Conservation (phyloP, 2,797 vertebrate species). For the Anabas testudineus region DNA sequence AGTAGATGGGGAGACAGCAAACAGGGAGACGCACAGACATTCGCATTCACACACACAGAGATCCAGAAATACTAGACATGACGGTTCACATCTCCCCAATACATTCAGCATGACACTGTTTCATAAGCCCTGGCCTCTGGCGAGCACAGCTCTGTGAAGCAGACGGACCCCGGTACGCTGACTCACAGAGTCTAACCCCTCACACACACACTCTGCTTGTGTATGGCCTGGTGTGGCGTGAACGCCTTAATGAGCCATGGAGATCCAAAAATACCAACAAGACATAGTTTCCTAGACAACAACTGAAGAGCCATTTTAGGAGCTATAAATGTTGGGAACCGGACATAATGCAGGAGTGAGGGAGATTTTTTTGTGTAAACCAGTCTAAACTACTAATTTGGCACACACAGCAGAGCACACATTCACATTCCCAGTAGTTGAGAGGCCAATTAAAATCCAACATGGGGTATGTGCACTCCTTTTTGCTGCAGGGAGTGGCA, state of each 20-base stretch:
- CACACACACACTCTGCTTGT: constrained; percentile 21
- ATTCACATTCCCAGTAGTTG: constrained; percentile 7
- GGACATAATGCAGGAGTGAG: neutral
- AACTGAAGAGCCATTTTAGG: constrained; percentile 26
- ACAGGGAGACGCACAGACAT: constrained; percentile 6
- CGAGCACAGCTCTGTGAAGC: constrained; percentile 62
- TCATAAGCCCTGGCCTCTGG: constrained; percentile 70
- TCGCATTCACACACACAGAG: neutral
- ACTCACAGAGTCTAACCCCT: constrained; percentile 52
- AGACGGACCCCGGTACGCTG: constrained; percentile 52
- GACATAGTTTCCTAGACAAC: constrained; percentile 57
- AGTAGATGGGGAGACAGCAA: constrained; percentile 14
- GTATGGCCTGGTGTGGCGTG: constrained; percentile 40
- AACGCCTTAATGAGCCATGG: constrained; percentile 64
- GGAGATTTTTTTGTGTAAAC: neutral
- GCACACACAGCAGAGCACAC: neutral
- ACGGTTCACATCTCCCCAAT: constrained; percentile 59
- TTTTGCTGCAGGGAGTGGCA: constrained; percentile 33
- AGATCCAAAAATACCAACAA: constrained; percentile 65
- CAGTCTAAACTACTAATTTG: neutral
- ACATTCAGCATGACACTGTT: constrained; percentile 72
- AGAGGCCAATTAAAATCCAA: constrained; percentile 40
- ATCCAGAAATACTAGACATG: constrained; percentile 18
- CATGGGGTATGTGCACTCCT: neutral
- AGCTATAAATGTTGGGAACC: neutral